Conservation (phyloP, 2,888 invertebrate genomes). For the Aelia acuminata region DNA sequence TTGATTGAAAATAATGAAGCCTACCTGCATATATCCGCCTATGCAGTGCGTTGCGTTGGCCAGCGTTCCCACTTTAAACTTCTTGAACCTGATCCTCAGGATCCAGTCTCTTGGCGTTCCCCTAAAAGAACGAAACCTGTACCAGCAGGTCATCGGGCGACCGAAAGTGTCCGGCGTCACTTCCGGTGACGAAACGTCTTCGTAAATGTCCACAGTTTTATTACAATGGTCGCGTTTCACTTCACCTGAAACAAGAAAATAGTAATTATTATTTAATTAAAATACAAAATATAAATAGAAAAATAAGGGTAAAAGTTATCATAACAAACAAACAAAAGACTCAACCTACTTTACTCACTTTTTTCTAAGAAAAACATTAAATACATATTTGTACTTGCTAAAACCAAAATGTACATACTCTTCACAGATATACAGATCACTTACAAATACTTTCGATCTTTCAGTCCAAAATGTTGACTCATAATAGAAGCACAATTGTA, state of each 20-base stretch:
- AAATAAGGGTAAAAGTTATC: background rate
- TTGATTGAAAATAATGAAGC: conserved; percentile 55
- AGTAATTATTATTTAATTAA: no score
- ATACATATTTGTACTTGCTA: no score
- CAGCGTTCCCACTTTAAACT: conserved; percentile 90
- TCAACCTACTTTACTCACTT: no score
- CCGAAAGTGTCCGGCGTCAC: conserved; percentile 87
- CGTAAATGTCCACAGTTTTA: conserved; percentile 94
- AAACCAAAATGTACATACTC: no score
- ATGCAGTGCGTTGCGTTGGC: conserved; percentile 90
- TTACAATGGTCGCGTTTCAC: conserved; percentile 90
- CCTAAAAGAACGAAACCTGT: conserved; percentile 89
- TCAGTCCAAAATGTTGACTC: no score
- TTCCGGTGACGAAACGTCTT: conserved; percentile 90
- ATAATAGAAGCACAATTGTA: no score
- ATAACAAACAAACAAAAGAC: no score
- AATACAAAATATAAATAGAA: background rate
- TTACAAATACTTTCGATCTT: no score
- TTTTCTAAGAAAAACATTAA: no score
- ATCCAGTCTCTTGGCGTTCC: conserved; percentile 93
- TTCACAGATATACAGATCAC: no score
- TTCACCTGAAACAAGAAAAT: conserved; percentile 71
- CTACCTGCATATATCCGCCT: conserved; percentile 90
- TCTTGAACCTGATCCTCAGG: conserved; percentile 89
- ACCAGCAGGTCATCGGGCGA: conserved; percentile 89